Base-by-base conservation (phyloP, 2,888 invertebrate species). In the Poecilobothrus nobilitatus region DNA sequence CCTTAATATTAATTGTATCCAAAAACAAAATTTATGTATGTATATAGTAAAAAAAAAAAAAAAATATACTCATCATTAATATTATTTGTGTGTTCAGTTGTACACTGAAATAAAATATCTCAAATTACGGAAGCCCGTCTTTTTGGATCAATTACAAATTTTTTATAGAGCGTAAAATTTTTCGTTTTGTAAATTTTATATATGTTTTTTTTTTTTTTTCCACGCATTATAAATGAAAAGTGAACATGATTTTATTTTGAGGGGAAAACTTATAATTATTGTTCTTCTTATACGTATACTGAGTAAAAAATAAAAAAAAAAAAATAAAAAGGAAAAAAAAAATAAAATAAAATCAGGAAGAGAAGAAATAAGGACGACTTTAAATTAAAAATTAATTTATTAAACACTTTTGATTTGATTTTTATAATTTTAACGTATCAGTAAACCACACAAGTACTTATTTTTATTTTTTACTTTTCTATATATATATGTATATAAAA, bases 41-140 rank as follows among this genome's bases (percentile, higher is more conserved):
- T 27, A 27, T 27, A 27, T 27, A 27, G 27, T 27, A 4, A 27
- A n/a, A n/a, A n/a, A n/a, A n/a, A n/a, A n/a, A n/a, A n/a, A n/a
- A n/a, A n/a, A 27, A 27, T 27, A 27, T 27, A n/a, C 27, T 27
- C 27, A 27, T 27, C 27, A 27, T 27, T 27, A 27, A 27, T 27
- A 27, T 27, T 4, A 27, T 27, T 27, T 27, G 5, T 27, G 5
- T 27, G 27, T 27, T 5, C 27, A 27, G 27, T 27, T 27, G 27
- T 27, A 27, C 5, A 27, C 5, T 27, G 27, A 27, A 27, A 53
- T 53, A 53, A 15, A 34, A 34, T 15, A 20, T 22, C 37, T 67
- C 67, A 62, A 63, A 67, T 67, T 67, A 67, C 67, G 67, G 67
- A 67, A 67, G 67, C 67, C 67, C 67, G 67, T 67, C 41, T 67